These are phyloP conservation scores for Ameiurus melas DNA, from an alignment of 2,113 vertebrate species.

Conservation along the genomic window DNA sequence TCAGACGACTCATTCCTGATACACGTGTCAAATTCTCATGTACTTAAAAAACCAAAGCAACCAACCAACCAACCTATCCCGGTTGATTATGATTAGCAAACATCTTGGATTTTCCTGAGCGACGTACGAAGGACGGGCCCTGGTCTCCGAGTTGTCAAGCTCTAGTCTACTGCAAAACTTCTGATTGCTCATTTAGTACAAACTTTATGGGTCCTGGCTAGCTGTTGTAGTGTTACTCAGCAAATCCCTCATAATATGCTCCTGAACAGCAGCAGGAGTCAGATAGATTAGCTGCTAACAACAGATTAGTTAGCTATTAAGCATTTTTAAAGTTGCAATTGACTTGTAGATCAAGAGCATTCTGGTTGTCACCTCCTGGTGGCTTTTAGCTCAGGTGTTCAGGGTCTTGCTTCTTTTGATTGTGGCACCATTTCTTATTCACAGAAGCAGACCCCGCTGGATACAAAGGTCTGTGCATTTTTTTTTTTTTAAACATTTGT, in stretches of 20 bases:
- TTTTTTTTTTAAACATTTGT: slow-evolving; percentile 58
- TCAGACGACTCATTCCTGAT: neutral
- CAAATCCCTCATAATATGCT: neutral
- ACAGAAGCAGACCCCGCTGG: slow-evolving; percentile 78
- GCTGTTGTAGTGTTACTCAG: neutral
- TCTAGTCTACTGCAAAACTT: neutral
- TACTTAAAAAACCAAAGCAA: neutral
- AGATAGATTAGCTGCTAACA: neutral
- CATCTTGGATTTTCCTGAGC: neutral
- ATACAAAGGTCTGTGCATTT: slow-evolving; percentile 79
- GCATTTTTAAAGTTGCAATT: neutral
- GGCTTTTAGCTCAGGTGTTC: slow-evolving; percentile 16
- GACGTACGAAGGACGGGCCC: neutral
- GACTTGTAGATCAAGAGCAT: slow-evolving; percentile 5
- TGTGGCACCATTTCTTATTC: slow-evolving; percentile 78
- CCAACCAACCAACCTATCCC: neutral
- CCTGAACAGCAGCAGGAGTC: neutral
- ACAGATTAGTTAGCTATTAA: neutral
- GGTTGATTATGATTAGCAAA: neutral
- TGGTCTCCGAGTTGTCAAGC: slow-evolving; percentile 1
- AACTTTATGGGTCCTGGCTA: neutral
- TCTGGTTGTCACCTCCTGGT: slow-evolving; percentile 8
- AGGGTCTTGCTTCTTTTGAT: slow-evolving; percentile 68
- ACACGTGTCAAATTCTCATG: neutral
- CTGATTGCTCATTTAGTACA: neutral